Base-by-base conservation (phyloP, 2,888 invertebrate species). In the Cetonia aurata region DNA sequence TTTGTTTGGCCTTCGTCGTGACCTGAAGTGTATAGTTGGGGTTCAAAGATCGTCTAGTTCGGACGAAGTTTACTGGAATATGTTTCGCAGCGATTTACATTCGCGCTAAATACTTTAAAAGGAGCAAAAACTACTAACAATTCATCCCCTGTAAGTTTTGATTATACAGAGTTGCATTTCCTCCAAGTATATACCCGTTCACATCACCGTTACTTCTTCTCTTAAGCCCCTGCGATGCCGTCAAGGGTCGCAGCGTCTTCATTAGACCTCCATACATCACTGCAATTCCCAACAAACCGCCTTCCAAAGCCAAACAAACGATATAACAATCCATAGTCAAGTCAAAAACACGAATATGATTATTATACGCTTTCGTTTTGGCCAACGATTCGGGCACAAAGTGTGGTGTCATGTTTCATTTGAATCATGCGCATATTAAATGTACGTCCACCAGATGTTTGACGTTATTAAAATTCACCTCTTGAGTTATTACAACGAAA, bases 201-300 rank as follows among this genome's bases (percentile, higher is more conserved):
- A 25, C 25, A 25, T 25, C 1, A 4, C 25, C 17, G 9, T 10
- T 12, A 15, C 10, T 41, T 12, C 33, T 15, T 31, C 17, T 42
- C 19, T 37, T 17, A 31, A 62, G 9, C 48, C 62, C 62, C 13
- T 33, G 10, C 15, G 48, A 50, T 33, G 62, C 48, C 62, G 62
- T 62, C 17, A 62, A 48, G 62, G 62, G 46, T 62, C 48, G 62
- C 31, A 33, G 33, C 33, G 31, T 62, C 62, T 73, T 75, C 74
- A 75, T 75, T 75, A 74, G 74, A 66, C 33, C 12, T 56, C 75
- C 71, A 75, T 75, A 75, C 74, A 75, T 74, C 70, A 75, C 69
- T 17, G 44, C 41, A 70, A 71, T 69, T 70, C 59, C 48, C 37
- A 72, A 72, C 72, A 72, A 72, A 71, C 71, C 65, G 65, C 65